Evolutionary conservation across 2,888 invertebrate species (phyloP).

Genomic region (Spodoptera exigua): DNA sequence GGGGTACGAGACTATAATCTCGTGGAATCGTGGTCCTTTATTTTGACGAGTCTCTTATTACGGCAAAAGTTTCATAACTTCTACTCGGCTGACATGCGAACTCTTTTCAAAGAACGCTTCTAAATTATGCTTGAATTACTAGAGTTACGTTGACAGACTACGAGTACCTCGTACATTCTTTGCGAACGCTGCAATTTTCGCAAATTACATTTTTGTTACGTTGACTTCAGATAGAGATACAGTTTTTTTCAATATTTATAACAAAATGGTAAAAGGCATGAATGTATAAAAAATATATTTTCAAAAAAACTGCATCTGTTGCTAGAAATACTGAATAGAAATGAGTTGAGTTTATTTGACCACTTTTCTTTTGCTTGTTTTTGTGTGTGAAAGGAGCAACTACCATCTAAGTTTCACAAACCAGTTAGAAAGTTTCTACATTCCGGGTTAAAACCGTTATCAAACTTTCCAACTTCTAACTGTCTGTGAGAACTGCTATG

Average conservation of each 20-base stretch:
- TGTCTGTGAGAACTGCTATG: no score
- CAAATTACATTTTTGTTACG: constrained; percentile 25
- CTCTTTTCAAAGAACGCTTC: constrained; percentile 34
- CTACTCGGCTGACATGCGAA: constrained; percentile 30
- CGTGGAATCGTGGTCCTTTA: constrained; percentile 51
- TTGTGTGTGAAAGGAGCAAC: no score
- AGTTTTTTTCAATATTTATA: constrained; percentile 1
- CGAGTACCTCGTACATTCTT: constrained; percentile 1
- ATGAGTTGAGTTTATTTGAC: no score
- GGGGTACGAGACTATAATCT: constrained; percentile 60
- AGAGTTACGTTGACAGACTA: constrained; percentile 30
- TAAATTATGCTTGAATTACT: constrained; percentile 45
- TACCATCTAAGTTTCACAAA: no score
- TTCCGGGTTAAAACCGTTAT: no score
- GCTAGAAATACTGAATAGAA: no score
- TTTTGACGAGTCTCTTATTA: constrained; percentile 57
- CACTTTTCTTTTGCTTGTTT: no score
- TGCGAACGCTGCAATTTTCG: constrained; percentile 21
- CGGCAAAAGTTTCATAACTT: constrained; percentile 53
- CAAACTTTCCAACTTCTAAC: no score
- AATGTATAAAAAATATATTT: no score
- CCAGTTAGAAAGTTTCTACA: no score
- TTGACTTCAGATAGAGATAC: constrained; percentile 5
- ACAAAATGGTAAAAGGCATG: background rate
- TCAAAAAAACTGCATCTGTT: no score